Base-by-base conservation (phyloP, 2,113 vertebrate genomes). In the Nematolebias whitei region DNA sequence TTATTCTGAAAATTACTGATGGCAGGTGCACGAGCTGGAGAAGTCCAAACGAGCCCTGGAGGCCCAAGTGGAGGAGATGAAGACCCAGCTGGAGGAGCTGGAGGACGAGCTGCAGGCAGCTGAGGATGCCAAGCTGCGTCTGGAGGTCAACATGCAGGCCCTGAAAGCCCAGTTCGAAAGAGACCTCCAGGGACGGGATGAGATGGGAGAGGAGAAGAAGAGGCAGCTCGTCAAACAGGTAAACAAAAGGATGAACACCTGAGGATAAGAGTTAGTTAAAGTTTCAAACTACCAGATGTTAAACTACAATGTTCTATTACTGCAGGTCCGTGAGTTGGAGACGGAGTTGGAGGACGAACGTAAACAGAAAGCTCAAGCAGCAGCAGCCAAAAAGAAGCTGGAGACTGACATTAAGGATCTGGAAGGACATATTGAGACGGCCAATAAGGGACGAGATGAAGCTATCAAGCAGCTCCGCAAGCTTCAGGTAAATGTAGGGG, bases 81-180 rank as follows among this genome's bases (percentile, higher is more conserved):
- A 94, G 85, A 96, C 95, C 1, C 97, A 98, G 79, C 78, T 98
- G 88, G 97, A 98, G 65, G 97, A 99, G 82, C 87, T 99, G 20
- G 97, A 99, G 81, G 96, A 99, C 0, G 97, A 99, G 84, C 91
- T 99, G 57, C 97, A 99, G 89, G 95, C 95, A 0, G 95, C 97
- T 0, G 97, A 99, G 74, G 97, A 99, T 11, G 96, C 94, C 77
- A 99, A 99, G 83, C 93, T 99, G 71, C 91, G 96, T 44, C 77
- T 99, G 68, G 97, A 99, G 84, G 97, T 99, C 86, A 99, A 99
- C 76, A 96, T 98, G 95, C 96, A 98, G 80, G 97, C 96, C 1
- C 88, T 99, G 67, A 98, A 96, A 85, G 92, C 92, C 64, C 97
- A 99, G 85, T 95, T 95, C 19, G 96, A 99, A 50, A 89, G 96